These are phyloP conservation scores for Anastrepha ludens DNA, from an alignment of 1,140 invertebrate species.

Conservation along the genomic window DNA sequence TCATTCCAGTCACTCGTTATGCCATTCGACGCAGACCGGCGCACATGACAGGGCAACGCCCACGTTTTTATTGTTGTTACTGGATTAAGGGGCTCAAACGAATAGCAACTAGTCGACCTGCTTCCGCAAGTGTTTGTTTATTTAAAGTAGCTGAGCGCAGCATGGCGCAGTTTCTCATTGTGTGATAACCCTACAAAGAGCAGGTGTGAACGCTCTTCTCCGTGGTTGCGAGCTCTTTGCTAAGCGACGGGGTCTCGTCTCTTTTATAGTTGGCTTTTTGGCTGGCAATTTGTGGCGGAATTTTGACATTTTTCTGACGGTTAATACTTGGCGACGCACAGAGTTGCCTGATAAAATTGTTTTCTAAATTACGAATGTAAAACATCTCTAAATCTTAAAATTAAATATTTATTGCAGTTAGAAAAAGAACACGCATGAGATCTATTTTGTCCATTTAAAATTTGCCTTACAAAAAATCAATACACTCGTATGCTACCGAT, in stretches of 20 bases:
- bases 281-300: conserved; percentile 25
- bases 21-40: conserved; percentile 6
- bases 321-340: too few species aligned
- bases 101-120: background rate
- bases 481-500: too few species aligned
- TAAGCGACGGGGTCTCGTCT: background rate
- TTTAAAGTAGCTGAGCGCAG: background rate
- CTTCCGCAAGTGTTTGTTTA: background rate
- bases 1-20: conserved; percentile 67
- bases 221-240: background rate
- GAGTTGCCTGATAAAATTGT: conserved; percentile 33
- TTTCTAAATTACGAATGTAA: background rate
- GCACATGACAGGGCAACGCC: conserved; percentile 20
- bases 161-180: background rate
- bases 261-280: background rate
- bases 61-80: conserved; percentile 20
- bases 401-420: too few species aligned
- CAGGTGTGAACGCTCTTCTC: background rate
- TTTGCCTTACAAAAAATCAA: too few species aligned
- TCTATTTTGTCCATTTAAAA: too few species aligned
- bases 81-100: background rate
- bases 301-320: conserved; percentile 41
- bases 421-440: too few species aligned
- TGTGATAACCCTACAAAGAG: background rate
- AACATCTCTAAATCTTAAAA: too few species aligned